Evolutionary conservation across 2,888 invertebrate genomes (phyloP).

Genomic region (Macropis europaea): DNA sequence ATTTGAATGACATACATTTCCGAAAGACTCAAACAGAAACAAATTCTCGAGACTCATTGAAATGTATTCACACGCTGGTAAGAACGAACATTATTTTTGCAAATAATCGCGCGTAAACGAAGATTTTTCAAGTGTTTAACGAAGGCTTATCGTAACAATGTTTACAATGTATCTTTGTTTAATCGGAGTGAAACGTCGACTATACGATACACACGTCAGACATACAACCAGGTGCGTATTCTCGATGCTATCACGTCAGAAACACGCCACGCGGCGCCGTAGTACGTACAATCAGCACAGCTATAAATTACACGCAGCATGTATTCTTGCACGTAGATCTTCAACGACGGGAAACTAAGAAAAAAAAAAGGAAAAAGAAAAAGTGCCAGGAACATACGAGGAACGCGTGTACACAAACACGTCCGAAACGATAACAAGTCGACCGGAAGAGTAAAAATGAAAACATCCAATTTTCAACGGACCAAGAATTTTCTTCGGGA

Average conservation of each 20-base stretch:
- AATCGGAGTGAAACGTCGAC: conserved; percentile 53
- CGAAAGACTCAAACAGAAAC: not conserved
- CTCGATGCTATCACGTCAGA: conserved; percentile 60
- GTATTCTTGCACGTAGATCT: conserved; percentile 55
- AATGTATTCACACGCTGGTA: not conserved
- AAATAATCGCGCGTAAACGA: conserved; percentile 42
- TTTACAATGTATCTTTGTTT: conserved; percentile 63
- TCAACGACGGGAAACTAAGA: conserved; percentile 50
- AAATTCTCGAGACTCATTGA: not conserved
- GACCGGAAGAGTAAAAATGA: not conserved
- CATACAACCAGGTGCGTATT: conserved; percentile 63
- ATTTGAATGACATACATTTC: too few relatives aligned
- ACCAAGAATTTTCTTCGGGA: not conserved
- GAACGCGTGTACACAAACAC: conserved; percentile 20
- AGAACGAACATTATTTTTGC: conserved; percentile 18
- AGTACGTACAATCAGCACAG: conserved; percentile 63
- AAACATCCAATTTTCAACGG: not conserved
- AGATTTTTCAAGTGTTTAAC: conserved; percentile 49
- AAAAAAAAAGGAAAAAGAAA: not conserved
- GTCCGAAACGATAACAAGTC: conserved; percentile 13
- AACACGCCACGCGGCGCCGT: conserved; percentile 65
- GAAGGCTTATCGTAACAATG: conserved; percentile 46
- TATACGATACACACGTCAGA: conserved; percentile 33
- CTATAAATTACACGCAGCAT: conserved; percentile 61
- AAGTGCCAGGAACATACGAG: conserved; percentile 10